A percentile compares a stretch with the other conserved stretches of the same genome.
These are phyloP conservation scores for Drosophila asahinai DNA, from an alignment of 1,140 invertebrate species.

Conservation along the genomic window DNA sequence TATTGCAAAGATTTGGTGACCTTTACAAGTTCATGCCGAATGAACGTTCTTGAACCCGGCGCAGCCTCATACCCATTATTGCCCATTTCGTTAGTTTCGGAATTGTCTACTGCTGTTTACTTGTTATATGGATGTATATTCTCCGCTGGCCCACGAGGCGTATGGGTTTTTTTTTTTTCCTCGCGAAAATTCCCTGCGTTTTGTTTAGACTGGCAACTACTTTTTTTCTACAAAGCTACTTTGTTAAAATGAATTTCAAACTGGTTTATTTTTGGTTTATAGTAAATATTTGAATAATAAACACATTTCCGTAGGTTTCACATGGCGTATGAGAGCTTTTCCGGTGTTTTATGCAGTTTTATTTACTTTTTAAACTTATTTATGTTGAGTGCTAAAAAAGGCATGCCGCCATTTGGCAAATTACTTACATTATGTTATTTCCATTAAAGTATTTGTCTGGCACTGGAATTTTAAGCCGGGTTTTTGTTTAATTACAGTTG, in stretches of 20 bases:
- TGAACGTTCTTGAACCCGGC: conserved; percentile 72
- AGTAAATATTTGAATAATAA: not conserved
- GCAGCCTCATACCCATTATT: conserved; percentile 3
- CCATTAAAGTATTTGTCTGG: too few species aligned
- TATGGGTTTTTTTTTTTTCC: not conserved
- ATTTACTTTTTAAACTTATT: too few species aligned
- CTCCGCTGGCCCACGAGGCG: conserved; percentile 18
- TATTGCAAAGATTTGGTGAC: conserved; percentile 64
- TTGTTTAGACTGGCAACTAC: not conserved
- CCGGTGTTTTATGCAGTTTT: not conserved
- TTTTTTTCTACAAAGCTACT: not conserved
- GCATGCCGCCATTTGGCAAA: too few species aligned
- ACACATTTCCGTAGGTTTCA: not conserved
- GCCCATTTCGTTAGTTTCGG: conserved; percentile 28
- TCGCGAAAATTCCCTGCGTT: not conserved
- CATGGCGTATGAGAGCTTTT: not conserved
- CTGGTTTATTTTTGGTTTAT: not conserved
- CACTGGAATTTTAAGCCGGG: too few species aligned
- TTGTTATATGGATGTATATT: conserved; percentile 1
- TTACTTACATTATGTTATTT: too few species aligned
- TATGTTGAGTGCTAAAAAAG: too few species aligned
- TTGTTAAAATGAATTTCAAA: not conserved
- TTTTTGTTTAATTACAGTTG: too few species aligned
- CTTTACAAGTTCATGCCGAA: conserved; percentile 74
- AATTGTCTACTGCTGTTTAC: conserved; percentile 17